These are phyloP conservation scores for Rhynchomys soricoides DNA, from an alignment of 2,113 vertebrate species.

Conservation along the genomic window DNA sequence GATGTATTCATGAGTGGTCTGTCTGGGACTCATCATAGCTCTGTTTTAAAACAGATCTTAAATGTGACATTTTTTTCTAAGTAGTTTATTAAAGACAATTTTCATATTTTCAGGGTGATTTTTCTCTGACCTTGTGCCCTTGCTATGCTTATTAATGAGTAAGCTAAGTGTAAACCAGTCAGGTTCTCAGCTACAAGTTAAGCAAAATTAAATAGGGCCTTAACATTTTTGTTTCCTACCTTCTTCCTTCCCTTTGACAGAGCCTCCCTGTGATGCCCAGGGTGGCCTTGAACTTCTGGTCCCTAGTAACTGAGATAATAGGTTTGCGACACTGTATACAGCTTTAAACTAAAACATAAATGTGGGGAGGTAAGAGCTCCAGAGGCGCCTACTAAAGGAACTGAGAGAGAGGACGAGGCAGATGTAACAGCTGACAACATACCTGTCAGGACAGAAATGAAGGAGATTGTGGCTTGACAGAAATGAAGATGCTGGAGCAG, in stretches of 20 bases:
- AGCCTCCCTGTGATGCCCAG: background rate
- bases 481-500: too few relatives aligned
- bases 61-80: background rate
- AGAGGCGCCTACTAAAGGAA: background rate
- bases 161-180: background rate
- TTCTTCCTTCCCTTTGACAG: background rate
- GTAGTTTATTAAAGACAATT: conserved; percentile 18
- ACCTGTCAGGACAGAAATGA: background rate
- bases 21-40: background rate
- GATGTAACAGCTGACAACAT: background rate
- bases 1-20: background rate
- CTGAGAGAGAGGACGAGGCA: background rate
- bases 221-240: background rate
- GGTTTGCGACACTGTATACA: background rate
- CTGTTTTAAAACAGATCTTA: conserved; percentile 64
- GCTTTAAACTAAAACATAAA: background rate
- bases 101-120: conserved; percentile 22
- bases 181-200: conserved; percentile 13
- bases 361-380: background rate
- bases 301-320: background rate
- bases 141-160: background rate
- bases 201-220: background rate
- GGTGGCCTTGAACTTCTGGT: background rate
- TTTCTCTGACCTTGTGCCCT: conserved; percentile 10
- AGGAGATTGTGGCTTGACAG: background rate